phyloP scores from a whole-genome alignment of 2,888 invertebrate species.

The Drosophila rellima region DNA sequence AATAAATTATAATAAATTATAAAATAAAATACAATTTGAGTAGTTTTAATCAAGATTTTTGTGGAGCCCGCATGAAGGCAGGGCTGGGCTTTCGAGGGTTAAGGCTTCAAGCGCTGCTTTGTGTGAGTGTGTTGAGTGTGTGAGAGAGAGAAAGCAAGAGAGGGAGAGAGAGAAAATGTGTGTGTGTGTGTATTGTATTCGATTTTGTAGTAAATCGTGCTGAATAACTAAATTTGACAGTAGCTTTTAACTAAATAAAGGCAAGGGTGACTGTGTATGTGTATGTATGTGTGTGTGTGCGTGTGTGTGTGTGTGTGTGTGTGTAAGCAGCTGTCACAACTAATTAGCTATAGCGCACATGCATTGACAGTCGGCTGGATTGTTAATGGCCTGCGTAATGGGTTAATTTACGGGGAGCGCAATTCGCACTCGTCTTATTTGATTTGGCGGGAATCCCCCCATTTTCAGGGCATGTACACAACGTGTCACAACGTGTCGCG shows the following conservation, averaged over 20 bases:
- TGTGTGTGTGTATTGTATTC: conserved; percentile 40
- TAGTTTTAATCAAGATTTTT: too few relatives aligned
- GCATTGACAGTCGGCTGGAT: conserved; percentile 48
- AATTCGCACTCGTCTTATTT: conserved; percentile 1
- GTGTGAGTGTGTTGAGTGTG: too few relatives aligned
- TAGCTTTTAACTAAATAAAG: conserved; percentile 24
- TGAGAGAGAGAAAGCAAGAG: too few relatives aligned
- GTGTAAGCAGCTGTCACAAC: conserved; percentile 74
- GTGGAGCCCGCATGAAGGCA: too few relatives aligned
- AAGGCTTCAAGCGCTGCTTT: too few relatives aligned
- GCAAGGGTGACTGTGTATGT: background rate
- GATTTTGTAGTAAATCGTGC: conserved; percentile 62
- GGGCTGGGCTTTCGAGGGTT: too few relatives aligned
- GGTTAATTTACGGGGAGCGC: conserved; percentile 66
- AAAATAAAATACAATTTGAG: too few relatives aligned
- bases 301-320: conserved; percentile 14
- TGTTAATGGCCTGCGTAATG: conserved; percentile 80
- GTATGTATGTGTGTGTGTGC: conserved; percentile 1
- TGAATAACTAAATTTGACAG: conserved; percentile 70
- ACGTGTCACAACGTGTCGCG: conserved; percentile 39
- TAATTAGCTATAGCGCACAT: conserved; percentile 71
- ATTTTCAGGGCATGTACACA: too few relatives aligned
- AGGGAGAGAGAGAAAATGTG: too few relatives aligned
- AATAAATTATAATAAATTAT: too few relatives aligned
- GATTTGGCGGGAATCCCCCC: background rate